Conservation (phyloP, 30 jellyfish, hydroid and myxozoan species). For the Clytia hemisphaerica region DNA sequence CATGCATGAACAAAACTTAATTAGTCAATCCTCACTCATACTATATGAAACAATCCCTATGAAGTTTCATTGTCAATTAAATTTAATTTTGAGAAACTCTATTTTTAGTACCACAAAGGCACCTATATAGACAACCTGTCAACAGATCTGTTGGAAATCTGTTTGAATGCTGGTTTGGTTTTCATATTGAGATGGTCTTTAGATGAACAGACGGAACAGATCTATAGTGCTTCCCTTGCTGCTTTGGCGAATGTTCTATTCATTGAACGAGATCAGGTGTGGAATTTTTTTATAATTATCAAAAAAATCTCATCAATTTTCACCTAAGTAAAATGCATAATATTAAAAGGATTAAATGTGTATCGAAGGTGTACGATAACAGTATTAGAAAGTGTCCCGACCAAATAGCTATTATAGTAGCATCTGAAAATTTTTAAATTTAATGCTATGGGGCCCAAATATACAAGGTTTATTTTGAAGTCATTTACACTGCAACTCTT, state of each 20-base stretch:
- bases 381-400: no score
- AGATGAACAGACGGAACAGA: slow-evolving; percentile 75
- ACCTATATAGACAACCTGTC: slow-evolving; percentile 18
- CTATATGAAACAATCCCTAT: background rate
- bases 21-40: background rate
- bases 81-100: no score
- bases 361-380: no score
- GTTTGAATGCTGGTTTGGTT: slow-evolving; percentile 78
- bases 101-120: slow-evolving; percentile 36
- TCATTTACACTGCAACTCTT: no score
- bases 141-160: slow-evolving; percentile 15
- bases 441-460: no score
- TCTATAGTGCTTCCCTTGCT: slow-evolving; percentile 65
- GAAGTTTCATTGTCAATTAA: no score
- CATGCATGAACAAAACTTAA: background rate
- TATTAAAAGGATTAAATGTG: no score
- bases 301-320: background rate
- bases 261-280: slow-evolving; percentile 52
- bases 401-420: no score
- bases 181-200: slow-evolving; percentile 85
- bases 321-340: background rate
- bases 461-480: no score
- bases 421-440: no score
- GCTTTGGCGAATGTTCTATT: slow-evolving; percentile 42
- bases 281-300: background rate